These are phyloP conservation scores for Drosophila eugracilis DNA, from an alignment of 1,140 invertebrate genomes.

Conservation along the genomic window DNA sequence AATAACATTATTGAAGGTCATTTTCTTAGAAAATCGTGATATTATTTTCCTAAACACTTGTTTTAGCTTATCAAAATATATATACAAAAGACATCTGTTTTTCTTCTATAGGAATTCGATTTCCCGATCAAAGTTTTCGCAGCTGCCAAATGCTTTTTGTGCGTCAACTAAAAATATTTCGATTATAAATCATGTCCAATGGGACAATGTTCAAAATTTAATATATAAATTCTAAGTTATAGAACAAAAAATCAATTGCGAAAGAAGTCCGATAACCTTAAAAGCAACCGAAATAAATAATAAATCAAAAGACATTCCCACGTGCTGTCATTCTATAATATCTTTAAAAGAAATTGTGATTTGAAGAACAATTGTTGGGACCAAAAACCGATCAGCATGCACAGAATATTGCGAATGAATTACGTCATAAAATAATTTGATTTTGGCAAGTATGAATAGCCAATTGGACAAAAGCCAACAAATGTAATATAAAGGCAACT, in stretches of 20 bases:
- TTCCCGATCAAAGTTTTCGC: slow-evolving; percentile 30
- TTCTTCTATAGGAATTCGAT: slow-evolving; percentile 25
- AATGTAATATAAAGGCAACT: slow-evolving; percentile 21
- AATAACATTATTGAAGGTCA: too few relatives aligned
- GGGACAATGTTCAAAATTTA: slow-evolving; percentile 8
- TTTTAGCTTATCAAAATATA: slow-evolving; percentile 2
- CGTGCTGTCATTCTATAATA: slow-evolving; percentile 12
- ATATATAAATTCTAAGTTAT: too few relatives aligned
- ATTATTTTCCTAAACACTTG: neutral
- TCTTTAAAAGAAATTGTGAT: neutral
- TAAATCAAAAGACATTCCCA: slow-evolving; percentile 26
- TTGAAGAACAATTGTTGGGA: slow-evolving; percentile 6
- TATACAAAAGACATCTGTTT: slow-evolving; percentile 38
- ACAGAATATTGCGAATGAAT: slow-evolving; percentile 11
- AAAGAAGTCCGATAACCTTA: slow-evolving; percentile 4
- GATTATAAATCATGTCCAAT: slow-evolving; percentile 18
- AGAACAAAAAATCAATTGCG: neutral
- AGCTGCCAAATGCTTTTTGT: slow-evolving; percentile 40
- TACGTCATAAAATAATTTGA: slow-evolving; percentile 45
- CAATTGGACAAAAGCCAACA: slow-evolving; percentile 27
- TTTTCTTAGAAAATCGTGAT: neutral
- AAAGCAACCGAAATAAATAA: neutral
- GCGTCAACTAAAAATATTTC: slow-evolving; percentile 39
- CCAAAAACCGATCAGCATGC: slow-evolving; percentile 5
- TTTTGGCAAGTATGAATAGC: slow-evolving; percentile 33